These are phyloP conservation scores for Montipora cactus DNA, from an alignment of 64 coral and sea anemone species.

Conservation along the genomic window DNA sequence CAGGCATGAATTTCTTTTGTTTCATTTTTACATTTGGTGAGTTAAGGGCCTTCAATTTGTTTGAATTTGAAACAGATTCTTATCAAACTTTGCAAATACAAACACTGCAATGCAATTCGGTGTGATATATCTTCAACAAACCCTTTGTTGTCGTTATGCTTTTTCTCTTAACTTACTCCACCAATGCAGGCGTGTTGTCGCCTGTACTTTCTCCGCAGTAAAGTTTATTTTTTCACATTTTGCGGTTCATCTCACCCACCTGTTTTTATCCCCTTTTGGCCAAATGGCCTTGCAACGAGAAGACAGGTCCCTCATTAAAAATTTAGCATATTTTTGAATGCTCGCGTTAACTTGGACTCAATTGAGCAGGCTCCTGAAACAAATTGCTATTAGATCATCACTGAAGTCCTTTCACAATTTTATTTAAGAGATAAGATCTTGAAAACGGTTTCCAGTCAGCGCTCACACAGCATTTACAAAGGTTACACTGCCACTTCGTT, in stretches of 20 bases:
- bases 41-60: too few relatives aligned
- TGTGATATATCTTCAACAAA: too few relatives aligned
- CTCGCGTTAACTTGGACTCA: neutral
- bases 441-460: neutral
- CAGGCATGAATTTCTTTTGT: too few relatives aligned
- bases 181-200: neutral
- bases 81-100: too few relatives aligned
- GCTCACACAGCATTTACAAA: neutral
- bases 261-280: neutral
- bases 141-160: too few relatives aligned
- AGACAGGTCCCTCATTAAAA: slow-evolving; percentile 36
- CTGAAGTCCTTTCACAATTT: neutral
- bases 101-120: too few relatives aligned
- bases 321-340: slow-evolving; percentile 5
- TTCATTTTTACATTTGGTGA: too few relatives aligned
- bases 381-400: slow-evolving; percentile 50
- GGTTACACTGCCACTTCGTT: neutral
- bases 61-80: too few relatives aligned
- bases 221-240: slow-evolving; percentile 21
- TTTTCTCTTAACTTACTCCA: too few relatives aligned
- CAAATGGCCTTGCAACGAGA: slow-evolving; percentile 14
- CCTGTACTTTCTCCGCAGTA: neutral
- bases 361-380: neutral
- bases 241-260: neutral
- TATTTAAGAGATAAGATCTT: neutral